Evolutionary conservation across 2,797 vertebrate species (phyloP), one percentile per base, ranked within the genome.

Genomic region (Cheirogaleus major): DNA sequence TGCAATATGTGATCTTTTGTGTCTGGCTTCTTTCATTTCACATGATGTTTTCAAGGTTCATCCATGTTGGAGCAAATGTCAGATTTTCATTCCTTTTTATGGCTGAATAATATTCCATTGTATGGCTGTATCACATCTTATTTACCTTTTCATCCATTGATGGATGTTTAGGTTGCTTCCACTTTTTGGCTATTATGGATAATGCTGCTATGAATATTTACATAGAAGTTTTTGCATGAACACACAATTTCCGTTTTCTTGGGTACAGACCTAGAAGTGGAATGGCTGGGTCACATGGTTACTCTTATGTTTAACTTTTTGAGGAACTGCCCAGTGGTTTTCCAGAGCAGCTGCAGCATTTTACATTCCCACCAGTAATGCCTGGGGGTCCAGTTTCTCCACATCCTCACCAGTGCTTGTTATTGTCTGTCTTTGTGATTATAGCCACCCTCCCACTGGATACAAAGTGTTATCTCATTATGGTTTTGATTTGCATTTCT

Each of bases 381-480:
- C 1, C 4, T 7, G 52, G 23, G 81, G 48, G n/a, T 9, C 61
- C 17, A 2, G 0, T 7, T n/a, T 43, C 76, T 43, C 43, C 17
- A 20, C 11, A 9, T 38, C 55, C 35, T 85, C 63, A 4, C 17
- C 43, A 1, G 1, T 38, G 7, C 63, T 43, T 15, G 4, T n/a
- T 13, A 57, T 18, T 10, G 6, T 41, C 69, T 69, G 79, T n/a
- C 52, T 41, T 38, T n/a, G 17, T 17, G 25, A 43, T 43, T 32
- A 59, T 1, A 59, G 38, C 25, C 11, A 12, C 20, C 45, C 48
- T 25, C 17, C 18, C 18, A 6, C 50, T 23, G 41, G 8, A 43
- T 23, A 23, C 59, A 10, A 67, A 43, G 30, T 35, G 59, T 8
- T 7, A 35, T 52, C 48, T 35, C 81, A 4, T 32, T 30, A 5